Base-by-base conservation (phyloP, 2,888 invertebrate genomes). In the Bursaphelenchus okinawaensis region DNA sequence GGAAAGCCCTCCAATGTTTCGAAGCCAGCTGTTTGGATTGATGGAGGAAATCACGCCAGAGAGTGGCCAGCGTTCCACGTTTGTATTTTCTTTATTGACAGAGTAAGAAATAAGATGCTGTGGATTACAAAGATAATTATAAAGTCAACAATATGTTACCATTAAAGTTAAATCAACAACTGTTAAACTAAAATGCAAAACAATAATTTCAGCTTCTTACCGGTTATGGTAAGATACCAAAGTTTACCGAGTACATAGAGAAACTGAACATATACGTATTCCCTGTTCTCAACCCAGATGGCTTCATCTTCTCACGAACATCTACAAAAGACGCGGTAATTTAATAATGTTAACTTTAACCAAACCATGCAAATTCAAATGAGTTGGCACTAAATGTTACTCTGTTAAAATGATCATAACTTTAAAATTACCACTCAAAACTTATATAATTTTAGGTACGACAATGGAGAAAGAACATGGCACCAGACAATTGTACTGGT, bases 61-160 rank as follows among this genome's bases (percentile, higher is more conserved):
- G 82, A 82, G 62, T 82, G 82, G 82, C 79, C 81, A 1, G 79
- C 82, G 0, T 77, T 79, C 63, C 79, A 80, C 54, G 71, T 75
- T 7, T 76, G 77, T 20, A 68, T 81, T 12, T 82, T 80, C 67
- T 80, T 82, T 61, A 82, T 82, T 58, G 74, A 82, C 63, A 74
- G 79, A 72, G 80, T 76, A 28, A 54, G 64, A n/a, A n/a, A n/a
- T n/a, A n/a, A n/a, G n/a, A n/a, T n/a, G n/a, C n/a, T n/a, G n/a
- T n/a, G n/a, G n/a, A n/a, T n/a, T n/a, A n/a, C 62, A 16, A 27
- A 1, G 40, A 26, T 29, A 23, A 56, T 3, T 52, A 23, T 59
- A n/a, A n/a, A n/a, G n/a, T n/a, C n/a, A n/a, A n/a, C n/a, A n/a
- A n/a, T n/a, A n/a, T n/a, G n/a, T n/a, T n/a, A n/a, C n/a, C n/a